Conservation (phyloP, 2,797 vertebrate genomes). For the Gallirallus australis region DNA sequence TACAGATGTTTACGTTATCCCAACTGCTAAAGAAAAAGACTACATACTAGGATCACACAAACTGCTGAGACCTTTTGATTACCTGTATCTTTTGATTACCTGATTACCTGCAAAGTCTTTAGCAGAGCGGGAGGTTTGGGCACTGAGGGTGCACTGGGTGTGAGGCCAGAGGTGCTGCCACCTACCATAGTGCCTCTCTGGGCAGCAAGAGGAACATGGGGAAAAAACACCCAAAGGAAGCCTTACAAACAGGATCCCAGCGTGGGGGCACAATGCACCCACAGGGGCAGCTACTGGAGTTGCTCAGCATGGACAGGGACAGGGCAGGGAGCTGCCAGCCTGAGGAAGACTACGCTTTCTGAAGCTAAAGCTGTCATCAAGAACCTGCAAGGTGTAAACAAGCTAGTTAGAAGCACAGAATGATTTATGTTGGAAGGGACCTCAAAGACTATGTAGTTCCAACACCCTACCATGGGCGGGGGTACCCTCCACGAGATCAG, state of each 20-base stretch:
- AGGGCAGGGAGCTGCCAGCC: not conserved
- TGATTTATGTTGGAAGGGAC: no score
- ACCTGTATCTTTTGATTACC: not conserved
- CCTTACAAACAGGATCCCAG: not conserved
- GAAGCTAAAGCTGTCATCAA: not conserved
- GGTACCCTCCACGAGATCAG: no score
- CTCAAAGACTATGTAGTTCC: no score
- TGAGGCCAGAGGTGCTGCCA: not conserved
- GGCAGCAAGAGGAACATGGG: not conserved
- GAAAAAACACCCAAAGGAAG: not conserved
- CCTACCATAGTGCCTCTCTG: not conserved
- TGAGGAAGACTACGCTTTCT: not conserved
- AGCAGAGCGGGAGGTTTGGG: accelerated
- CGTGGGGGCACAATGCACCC: not conserved
- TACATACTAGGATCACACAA: not conserved
- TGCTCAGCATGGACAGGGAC: not conserved
- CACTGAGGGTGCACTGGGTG: accelerated
- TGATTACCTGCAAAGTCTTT: not conserved
- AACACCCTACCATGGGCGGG: no score
- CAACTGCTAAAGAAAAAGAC: not conserved
- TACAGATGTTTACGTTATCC: not conserved
- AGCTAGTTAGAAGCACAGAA: not conserved
- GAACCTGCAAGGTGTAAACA: not conserved
- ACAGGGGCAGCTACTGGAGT: not conserved
- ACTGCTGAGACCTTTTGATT: not conserved